These are phyloP conservation scores for Lipophrys pholis DNA, from an alignment of 2,113 vertebrate genomes.

Conservation along the genomic window DNA sequence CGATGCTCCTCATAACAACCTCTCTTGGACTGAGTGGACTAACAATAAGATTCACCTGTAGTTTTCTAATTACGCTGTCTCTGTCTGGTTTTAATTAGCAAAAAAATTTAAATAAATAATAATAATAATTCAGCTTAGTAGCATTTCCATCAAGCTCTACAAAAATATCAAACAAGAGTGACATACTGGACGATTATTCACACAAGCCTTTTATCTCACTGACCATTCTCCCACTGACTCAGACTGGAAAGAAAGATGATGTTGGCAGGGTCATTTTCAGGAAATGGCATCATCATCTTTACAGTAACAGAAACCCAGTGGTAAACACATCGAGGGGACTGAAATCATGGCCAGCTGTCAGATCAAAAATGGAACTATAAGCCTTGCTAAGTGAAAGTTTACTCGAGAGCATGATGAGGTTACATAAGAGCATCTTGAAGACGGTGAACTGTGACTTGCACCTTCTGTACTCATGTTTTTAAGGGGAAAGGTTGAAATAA, in stretches of 20 bases:
- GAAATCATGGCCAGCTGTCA: constrained; percentile 15
- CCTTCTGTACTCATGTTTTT: constrained; percentile 23
- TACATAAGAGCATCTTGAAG: neutral
- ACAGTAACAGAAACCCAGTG: neutral
- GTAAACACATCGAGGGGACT: constrained; percentile 11
- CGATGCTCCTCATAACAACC: no score
- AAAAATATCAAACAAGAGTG: neutral
- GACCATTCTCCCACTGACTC: constrained; percentile 27
- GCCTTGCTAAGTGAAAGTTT: neutral
- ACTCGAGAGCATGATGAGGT: constrained; percentile 5
- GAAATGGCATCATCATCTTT: constrained; percentile 33
- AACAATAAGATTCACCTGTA: no score
- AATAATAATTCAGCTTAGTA: no score
- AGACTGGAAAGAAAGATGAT: constrained; percentile 15
- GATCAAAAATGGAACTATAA: neutral
- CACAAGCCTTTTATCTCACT: constrained; percentile 14
- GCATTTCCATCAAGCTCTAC: no score
- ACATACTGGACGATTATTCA: neutral
- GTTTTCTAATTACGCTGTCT: no score
- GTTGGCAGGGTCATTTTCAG: constrained; percentile 15
- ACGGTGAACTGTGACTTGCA: neutral
- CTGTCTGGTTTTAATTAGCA: no score
- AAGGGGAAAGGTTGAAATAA: constrained; percentile 25
- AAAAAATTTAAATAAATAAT: no score
- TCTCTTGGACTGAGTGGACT: no score